Conservation (phyloP, 1,140 invertebrate genomes). For the Akabosia matsudoensis region DNA sequence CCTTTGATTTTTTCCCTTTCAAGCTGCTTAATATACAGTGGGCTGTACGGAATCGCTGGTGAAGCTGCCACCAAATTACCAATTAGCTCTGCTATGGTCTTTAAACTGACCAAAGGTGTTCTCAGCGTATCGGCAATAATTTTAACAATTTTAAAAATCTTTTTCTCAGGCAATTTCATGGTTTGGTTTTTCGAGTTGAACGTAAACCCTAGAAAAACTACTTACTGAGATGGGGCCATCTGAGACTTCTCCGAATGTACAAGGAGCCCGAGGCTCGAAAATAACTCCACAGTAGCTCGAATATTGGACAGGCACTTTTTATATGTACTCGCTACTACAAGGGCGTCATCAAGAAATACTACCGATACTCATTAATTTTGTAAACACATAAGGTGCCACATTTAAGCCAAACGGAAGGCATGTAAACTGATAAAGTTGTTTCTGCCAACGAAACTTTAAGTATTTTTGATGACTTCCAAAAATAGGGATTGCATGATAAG, state of each 20-base stretch:
- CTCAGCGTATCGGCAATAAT: too few relatives aligned
- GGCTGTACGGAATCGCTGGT: too few relatives aligned
- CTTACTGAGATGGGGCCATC: not conserved
- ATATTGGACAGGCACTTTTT: not conserved
- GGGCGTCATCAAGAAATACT: slow-evolving; percentile 37
- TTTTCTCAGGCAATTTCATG: not conserved
- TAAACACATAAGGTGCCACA: slow-evolving; percentile 26
- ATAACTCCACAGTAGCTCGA: not conserved
- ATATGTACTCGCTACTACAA: slow-evolving; percentile 14
- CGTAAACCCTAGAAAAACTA: slow-evolving; percentile 33
- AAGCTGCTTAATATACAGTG: too few relatives aligned
- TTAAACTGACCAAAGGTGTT: too few relatives aligned
- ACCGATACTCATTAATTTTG: slow-evolving; percentile 32
- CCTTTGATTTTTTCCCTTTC: too few relatives aligned
- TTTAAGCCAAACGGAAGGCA: slow-evolving; percentile 35
- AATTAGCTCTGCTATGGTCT: too few relatives aligned
- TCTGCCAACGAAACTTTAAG: slow-evolving; percentile 25
- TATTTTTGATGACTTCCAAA: slow-evolving; percentile 9
- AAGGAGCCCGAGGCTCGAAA: slow-evolving; percentile 19
- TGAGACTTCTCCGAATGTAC: slow-evolving; percentile 23
- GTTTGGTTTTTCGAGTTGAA: slow-evolving; percentile 18
- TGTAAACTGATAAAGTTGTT: slow-evolving; percentile 27
- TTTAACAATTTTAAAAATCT: not conserved
- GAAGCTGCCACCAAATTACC: too few relatives aligned
- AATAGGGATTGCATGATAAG: slow-evolving; percentile 28